A percentile compares a stretch with the other conserved stretches of the same genome.
These are phyloP conservation scores for Pollenia labialis DNA, from an alignment of 2,888 invertebrate species.

Conservation along the genomic window DNA sequence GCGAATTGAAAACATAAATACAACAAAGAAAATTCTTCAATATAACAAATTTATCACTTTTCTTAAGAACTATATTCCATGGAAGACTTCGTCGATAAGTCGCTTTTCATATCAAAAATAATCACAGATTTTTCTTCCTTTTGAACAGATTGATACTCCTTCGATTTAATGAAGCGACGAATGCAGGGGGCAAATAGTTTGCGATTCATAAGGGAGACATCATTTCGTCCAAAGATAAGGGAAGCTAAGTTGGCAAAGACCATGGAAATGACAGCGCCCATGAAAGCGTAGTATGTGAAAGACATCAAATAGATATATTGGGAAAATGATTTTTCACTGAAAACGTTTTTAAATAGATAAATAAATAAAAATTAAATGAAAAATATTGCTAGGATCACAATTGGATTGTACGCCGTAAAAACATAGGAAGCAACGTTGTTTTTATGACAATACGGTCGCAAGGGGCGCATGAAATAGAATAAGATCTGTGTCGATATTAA, in stretches of 20 bases:
- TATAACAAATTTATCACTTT: neutral
- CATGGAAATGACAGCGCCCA: conserved; percentile 87
- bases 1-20: neutral
- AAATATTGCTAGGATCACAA: neutral
- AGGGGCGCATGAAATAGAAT: too few species aligned
- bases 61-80: conserved; percentile 37
- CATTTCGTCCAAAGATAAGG: conserved; percentile 85
- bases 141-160: conserved; percentile 78
- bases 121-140: conserved; percentile 76
- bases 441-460: too few species aligned
- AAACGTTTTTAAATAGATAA: conserved; percentile 26
- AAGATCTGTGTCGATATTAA: too few species aligned
- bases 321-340: conserved; percentile 75
- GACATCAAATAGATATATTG: conserved; percentile 86
- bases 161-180: conserved; percentile 84
- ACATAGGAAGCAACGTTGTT: too few species aligned
- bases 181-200: conserved; percentile 88
- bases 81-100: conserved; percentile 34
- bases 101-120: conserved; percentile 74
- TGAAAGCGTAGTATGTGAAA: conserved; percentile 88
- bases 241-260: conserved; percentile 86
- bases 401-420: too few species aligned
- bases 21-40: neutral
- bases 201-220: conserved; percentile 86
- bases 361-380: conserved; percentile 1